Base-by-base conservation (phyloP, 2,888 invertebrate genomes). In the Caenorhabditis sp. region DNA sequence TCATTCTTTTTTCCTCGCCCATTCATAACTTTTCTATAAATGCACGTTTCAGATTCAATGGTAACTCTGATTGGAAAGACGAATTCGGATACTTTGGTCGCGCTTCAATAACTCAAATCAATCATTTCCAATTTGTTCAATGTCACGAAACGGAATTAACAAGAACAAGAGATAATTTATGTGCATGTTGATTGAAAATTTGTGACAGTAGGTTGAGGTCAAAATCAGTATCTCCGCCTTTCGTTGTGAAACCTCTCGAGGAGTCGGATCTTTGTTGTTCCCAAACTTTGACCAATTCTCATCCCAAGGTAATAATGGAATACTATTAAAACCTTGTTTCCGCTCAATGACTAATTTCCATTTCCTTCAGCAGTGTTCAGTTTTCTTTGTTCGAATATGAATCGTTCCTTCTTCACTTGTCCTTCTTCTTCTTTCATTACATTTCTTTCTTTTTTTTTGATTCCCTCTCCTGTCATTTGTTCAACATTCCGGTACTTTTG, bases 261-360 rank as follows among this genome's bases (percentile, higher is more conserved):
- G 56, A 38, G 41, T 14, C 16, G 22, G n/a, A 10, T 64, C n/a
- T n/a, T 56, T 41, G 22, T 8, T 59, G 31, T 73, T 31, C 19
- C n/a, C 69, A 70, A 44, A 41, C 24, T 24, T 14, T 28, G n/a
- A 8, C 38, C 54, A 28, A 51, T 22, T 31, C n/a, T 38, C 24
- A 35, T 28, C 22, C 26, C 31, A n/a, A 44, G 35, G 70, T 64
- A 79, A 63, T 79, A 79, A 70, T 63, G 54, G 70, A 79, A 56
- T 79, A 79, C 64, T 70, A 79, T 79, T 61, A 70, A 79, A 79
- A 70, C 70, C 22, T 54, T 75, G 68, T 81, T 69, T 74, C 74
- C 69, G 74, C 73, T 70, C 75, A 73, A 28, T 74, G 73, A 70
- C 75, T 81, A 74, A 70, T 81, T 81, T 75, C 75, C 64, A 70